Percentiles rank a stretch among this genome's conserved stretches.
Evolutionary conservation across 2,113 vertebrate genomes (phyloP).

Genomic region (Saccopteryx bilineata): DNA sequence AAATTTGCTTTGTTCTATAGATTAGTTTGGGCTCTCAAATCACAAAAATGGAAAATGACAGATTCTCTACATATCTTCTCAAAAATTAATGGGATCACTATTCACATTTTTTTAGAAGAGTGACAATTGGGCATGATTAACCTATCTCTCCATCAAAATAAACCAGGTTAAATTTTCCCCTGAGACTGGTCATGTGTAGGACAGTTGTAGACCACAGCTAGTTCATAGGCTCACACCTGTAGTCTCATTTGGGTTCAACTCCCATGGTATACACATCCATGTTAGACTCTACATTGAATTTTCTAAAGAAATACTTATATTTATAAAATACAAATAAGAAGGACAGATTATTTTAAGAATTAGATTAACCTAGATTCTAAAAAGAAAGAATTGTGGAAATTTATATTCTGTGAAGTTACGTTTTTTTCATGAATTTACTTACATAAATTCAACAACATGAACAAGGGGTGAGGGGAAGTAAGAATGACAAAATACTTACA

Average conservation of each 20-base stretch:
- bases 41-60: conserved; percentile 60
- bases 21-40: conserved; percentile 1
- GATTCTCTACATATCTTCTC: background rate
- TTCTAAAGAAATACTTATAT: background rate
- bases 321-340: conserved; percentile 3
- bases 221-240: background rate
- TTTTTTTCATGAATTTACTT: conserved; percentile 57
- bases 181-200: background rate
- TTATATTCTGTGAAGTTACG: background rate
- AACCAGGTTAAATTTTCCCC: background rate
- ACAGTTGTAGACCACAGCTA: background rate
- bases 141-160: conserved; percentile 3
- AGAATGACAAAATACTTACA: conserved; percentile 56
- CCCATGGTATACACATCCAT: background rate
- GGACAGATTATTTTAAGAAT: background rate
- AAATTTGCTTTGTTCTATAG: conserved; percentile 56
- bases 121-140: background rate
- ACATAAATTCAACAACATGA: background rate
- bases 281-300: background rate
- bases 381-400: background rate
- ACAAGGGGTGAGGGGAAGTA: background rate
- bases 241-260: background rate
- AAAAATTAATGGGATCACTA: conserved; percentile 35
- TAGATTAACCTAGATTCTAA: background rate
- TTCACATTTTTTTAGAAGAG: conserved; percentile 17